Evolutionary conservation across 2,113 vertebrate species (phyloP).

Genomic region (Saccopteryx leptura): DNA sequence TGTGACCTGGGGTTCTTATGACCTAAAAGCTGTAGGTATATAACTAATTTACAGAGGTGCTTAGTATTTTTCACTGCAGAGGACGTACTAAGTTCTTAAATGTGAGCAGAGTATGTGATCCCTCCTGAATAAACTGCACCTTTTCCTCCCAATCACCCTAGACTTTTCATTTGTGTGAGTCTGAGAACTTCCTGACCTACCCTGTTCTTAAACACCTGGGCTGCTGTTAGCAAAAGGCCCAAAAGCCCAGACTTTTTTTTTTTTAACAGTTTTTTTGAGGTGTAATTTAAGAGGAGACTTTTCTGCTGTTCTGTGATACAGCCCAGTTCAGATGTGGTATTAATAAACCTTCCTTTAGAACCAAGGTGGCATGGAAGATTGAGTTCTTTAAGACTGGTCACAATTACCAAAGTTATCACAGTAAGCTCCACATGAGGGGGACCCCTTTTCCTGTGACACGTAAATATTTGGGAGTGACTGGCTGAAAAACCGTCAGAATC

Average conservation of each 20-base stretch:
- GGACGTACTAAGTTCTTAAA: neutral
- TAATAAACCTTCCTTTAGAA: constrained; percentile 41
- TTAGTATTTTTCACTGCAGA: constrained; percentile 20
- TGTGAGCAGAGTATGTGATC: neutral
- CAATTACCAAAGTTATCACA: constrained; percentile 13
- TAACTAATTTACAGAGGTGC: neutral
- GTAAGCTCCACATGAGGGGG: neutral
- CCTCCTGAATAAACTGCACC: neutral
- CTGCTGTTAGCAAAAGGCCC: neutral
- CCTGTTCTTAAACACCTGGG: neutral
- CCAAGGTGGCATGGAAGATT: neutral
- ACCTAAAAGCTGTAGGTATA: neutral
- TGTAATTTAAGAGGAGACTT: neutral
- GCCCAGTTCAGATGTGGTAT: neutral
- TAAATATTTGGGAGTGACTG: neutral
- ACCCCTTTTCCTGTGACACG: neutral
- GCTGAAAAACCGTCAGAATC: neutral
- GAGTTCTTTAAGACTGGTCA: constrained; percentile 27
- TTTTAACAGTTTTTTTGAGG: neutral
- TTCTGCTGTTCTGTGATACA: constrained; percentile 45
- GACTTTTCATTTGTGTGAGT: constrained; percentile 18
- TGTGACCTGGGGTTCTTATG: neutral
- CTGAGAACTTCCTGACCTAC: neutral
- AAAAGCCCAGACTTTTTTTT: neutral
- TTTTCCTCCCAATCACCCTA: neutral